Evolutionary conservation across 2,797 vertebrate species (phyloP).

Genomic region (Philypnodon macrostomus): DNA sequence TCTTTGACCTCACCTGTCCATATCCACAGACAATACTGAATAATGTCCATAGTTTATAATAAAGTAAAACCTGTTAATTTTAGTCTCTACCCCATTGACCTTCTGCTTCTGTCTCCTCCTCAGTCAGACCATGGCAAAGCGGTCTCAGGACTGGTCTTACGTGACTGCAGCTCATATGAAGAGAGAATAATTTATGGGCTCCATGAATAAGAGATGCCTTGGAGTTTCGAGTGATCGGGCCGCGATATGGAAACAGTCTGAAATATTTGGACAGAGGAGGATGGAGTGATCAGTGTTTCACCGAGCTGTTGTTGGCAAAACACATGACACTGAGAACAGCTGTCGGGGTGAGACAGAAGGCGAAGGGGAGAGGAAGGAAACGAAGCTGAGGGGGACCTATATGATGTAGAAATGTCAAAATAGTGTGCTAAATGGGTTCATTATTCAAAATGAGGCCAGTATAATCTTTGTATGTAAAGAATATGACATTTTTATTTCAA

Average conservation of each 20-base stretch:
- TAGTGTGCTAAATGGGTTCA: no score
- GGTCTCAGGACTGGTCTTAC: conserved; percentile 73
- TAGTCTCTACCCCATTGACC: conserved; percentile 18
- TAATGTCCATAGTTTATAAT: neutral
- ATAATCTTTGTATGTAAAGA: no score
- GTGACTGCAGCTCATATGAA: conserved; percentile 82
- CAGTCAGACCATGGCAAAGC: conserved; percentile 46
- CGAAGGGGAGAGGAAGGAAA: conserved; percentile 8
- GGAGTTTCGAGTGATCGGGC: conserved; percentile 73
- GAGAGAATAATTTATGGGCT: conserved; percentile 80
- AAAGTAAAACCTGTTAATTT: conserved; percentile 4
- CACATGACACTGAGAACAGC: conserved; percentile 68
- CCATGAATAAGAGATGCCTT: conserved; percentile 79
- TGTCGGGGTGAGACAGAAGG: conserved; percentile 48
- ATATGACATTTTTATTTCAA: no score
- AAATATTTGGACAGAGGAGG: conserved; percentile 78
- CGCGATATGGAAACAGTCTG: conserved; percentile 77
- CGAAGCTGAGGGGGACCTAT: neutral
- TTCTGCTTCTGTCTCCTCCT: conserved; percentile 14
- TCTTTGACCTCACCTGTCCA: conserved; percentile 6
- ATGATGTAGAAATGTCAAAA: no score
- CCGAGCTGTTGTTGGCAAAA: conserved; percentile 71
- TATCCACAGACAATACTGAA: neutral
- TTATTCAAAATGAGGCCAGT: no score
- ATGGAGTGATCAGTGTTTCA: conserved; percentile 75